Base-by-base conservation (phyloP, 2,888 invertebrate species). In the Papilio protenor region DNA sequence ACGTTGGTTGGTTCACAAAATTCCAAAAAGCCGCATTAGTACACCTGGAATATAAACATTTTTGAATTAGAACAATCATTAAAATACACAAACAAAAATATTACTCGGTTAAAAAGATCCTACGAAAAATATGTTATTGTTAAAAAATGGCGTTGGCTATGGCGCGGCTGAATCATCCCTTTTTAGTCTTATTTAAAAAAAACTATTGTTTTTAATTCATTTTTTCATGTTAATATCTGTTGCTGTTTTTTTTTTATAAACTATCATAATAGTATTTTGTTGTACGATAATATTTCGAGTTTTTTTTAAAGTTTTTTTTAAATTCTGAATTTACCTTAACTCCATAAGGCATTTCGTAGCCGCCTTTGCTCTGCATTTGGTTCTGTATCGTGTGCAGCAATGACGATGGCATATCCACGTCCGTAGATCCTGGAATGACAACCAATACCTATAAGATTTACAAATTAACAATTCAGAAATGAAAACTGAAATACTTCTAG, bases 281-380 rank as follows among this genome's bases (percentile, higher is more conserved):
- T 5, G 4, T 33, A 33, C 33, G 33, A 33, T 33, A 33, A 4
- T 33, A 40, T 40, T 49, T 49, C 47, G 8, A 14, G 49, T 49
- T 1, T 16, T 14, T 52, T 52, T 52, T 2, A 16, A 16, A 1
- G 18, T n/a, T n/a, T n/a, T n/a, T n/a, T n/a, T n/a, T 16, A 52
- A 52, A 52, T 18, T 16, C 3, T 16, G 1, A 18, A 52, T 52
- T 84, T 83, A 96, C 96, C 95, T 96, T 96, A 83, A 96, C 96
- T 78, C 95, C 94, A 82, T 96, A 95, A 52, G 96, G 95, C 92
- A 96, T 96, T 89, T 98, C 98, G 89, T 98, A 98, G 83, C 98
- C 98, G 76, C 99, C 99, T 95, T 99, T 99, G 93, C 98, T 98
- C 91, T 98, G 97, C 98, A 99, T 98, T 93, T 99, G 98, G 87